These are phyloP conservation scores for Gnatocerus cornutus DNA, from an alignment of 2,888 invertebrate genomes.

Conservation along the genomic window DNA sequence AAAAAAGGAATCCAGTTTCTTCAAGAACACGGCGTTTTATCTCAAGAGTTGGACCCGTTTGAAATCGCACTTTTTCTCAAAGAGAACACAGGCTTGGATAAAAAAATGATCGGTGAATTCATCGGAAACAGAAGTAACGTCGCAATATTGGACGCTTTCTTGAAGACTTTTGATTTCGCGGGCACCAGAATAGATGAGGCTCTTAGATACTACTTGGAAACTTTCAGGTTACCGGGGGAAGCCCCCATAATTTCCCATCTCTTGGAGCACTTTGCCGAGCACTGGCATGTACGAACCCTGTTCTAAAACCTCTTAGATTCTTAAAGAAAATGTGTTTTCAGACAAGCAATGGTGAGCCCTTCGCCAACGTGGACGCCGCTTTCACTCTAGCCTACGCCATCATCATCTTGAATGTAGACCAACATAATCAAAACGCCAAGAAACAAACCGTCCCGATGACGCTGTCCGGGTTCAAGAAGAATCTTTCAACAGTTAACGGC, in stretches of 20 bases:
- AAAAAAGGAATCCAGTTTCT: conserved; percentile 95
- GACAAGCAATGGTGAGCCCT: conserved; percentile 93
- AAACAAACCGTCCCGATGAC: conserved; percentile 96
- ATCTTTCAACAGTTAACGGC: conserved; percentile 95
- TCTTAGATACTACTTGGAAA: conserved; percentile 93
- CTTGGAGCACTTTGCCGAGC: conserved; percentile 96
- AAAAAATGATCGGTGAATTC: conserved; percentile 96
- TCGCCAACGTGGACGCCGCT: conserved; percentile 96
- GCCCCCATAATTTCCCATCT: conserved; percentile 96
- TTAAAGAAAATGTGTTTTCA: conserved; percentile 70
- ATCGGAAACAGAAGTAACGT: conserved; percentile 74
- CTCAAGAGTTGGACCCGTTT: conserved; percentile 83
- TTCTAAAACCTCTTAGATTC: not conserved
- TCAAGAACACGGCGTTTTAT: conserved; percentile 91
- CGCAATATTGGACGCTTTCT: conserved; percentile 80
- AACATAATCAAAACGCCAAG: conserved; percentile 98
- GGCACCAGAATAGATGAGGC: conserved; percentile 95
- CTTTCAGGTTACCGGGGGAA: conserved; percentile 98
- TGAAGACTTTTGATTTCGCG: conserved; percentile 93
- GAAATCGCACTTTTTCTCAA: conserved; percentile 93
- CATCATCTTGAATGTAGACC: conserved; percentile 99
- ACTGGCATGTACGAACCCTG: conserved; percentile 86
- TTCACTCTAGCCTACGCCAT: conserved; percentile 98
- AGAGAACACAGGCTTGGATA: conserved; percentile 96
- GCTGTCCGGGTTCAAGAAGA: conserved; percentile 90